These are phyloP conservation scores for Echinometra lucunter DNA, from an alignment of 53 echinoderm and acorn worm species.

Conservation along the genomic window DNA sequence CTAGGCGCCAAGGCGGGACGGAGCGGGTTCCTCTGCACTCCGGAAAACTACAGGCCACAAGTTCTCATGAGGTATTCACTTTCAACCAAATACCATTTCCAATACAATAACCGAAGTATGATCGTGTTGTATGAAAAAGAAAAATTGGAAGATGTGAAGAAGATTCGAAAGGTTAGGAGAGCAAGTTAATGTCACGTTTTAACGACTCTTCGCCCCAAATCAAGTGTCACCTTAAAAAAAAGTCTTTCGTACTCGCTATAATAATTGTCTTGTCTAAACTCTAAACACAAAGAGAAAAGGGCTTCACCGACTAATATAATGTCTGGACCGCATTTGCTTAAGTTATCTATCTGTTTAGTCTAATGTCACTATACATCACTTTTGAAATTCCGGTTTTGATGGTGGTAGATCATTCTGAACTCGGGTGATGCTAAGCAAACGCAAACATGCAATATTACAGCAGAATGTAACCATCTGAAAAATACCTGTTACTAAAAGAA, in stretches of 20 bases:
- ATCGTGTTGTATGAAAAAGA: background rate
- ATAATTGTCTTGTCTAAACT: background rate
- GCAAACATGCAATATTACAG: too few relatives aligned
- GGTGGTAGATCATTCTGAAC: background rate
- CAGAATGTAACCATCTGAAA: too few relatives aligned
- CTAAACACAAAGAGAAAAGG: background rate
- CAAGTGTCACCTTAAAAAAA: background rate
- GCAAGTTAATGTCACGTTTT: too few relatives aligned
- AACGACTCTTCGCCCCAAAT: too few relatives aligned
- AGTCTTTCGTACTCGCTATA: background rate
- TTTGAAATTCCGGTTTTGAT: background rate
- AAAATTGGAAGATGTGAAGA: background rate
- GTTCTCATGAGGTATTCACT: conserved; percentile 55
- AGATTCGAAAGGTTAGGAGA: background rate
- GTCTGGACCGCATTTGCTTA: background rate
- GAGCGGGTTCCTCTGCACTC: conserved; percentile 81
- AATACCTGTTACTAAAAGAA: too few relatives aligned
- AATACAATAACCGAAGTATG: too few relatives aligned
- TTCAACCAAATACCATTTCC: too few relatives aligned
- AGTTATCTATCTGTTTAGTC: background rate
- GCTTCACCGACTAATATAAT: background rate
- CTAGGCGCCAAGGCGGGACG: conserved; percentile 78
- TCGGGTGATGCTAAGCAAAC: background rate
- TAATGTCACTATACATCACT: background rate
- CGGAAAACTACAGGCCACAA: conserved; percentile 79